These are phyloP conservation scores for Agonopterix heracliana DNA, from an alignment of 2,888 invertebrate species.

Conservation along the genomic window DNA sequence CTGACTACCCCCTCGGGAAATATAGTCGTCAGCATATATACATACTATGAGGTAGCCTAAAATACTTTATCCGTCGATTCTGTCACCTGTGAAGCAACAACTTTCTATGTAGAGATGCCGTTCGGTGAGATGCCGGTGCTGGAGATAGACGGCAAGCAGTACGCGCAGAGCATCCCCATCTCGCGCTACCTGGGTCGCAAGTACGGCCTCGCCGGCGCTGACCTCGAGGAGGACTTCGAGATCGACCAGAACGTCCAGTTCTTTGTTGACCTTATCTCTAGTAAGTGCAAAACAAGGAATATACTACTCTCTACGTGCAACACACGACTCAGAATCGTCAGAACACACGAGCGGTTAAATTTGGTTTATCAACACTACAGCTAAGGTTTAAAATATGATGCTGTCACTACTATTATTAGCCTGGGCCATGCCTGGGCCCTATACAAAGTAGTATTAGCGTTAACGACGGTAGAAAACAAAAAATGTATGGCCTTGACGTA, in stretches of 20 bases:
- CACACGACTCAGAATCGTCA: no score
- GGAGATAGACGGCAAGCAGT: constrained; percentile 77
- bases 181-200: constrained; percentile 78
- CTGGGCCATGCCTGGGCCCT: no score
- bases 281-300: no score
- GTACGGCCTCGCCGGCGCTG: constrained; percentile 73
- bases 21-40: not conserved
- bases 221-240: constrained; percentile 76
- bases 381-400: no score
- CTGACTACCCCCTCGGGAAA: not conserved
- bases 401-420: no score
- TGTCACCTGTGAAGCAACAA: not conserved
- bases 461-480: no score
- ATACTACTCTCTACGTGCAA: no score
- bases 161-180: constrained; percentile 78
- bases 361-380: no score
- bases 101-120: constrained; percentile 59
- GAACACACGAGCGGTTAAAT: no score
- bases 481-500: no score
- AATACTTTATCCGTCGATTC: not conserved
- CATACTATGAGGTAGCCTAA: not conserved
- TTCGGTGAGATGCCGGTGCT: constrained; percentile 80
- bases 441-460: no score
- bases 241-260: constrained; percentile 79
- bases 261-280: constrained; percentile 74